Percentiles rank a stretch among this genome's conserved stretches.
These are phyloP conservation scores for Eilema griseolum DNA, from an alignment of 2,888 invertebrate species.

Conservation along the genomic window DNA sequence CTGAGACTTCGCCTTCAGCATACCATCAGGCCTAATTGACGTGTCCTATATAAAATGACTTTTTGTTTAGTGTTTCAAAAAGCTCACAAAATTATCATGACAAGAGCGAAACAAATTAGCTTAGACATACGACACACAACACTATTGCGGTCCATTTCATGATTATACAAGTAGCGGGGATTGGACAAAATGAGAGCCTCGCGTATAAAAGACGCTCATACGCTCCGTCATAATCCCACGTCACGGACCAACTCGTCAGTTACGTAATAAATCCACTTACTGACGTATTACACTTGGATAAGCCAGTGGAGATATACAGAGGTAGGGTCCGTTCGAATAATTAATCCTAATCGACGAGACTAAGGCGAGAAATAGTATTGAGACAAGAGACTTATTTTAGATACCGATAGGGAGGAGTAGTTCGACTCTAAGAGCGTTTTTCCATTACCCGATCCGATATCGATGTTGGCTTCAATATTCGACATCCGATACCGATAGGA, in stretches of 20 bases:
- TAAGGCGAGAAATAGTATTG: neutral
- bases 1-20: no score
- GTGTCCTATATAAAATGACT: no score
- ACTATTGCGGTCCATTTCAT: neutral
- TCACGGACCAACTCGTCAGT: neutral
- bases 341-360: neutral
- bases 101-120: neutral
- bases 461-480: no score
- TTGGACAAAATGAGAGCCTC: neutral
- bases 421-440: no score
- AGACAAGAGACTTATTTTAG: neutral
- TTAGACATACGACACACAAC: neutral
- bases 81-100: neutral
- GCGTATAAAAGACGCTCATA: constrained; percentile 7
- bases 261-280: constrained; percentile 4
- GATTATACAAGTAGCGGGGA: neutral
- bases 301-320: neutral
- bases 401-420: neutral
- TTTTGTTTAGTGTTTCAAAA: neutral
- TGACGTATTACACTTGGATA: neutral
- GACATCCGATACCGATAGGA: no score
- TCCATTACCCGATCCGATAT: no score
- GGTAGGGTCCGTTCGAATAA: neutral
- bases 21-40: no score
- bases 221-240: neutral